Evolutionary conservation across 2,797 vertebrate genomes (phyloP).

Genomic region (Cossypha polioptera): DNA sequence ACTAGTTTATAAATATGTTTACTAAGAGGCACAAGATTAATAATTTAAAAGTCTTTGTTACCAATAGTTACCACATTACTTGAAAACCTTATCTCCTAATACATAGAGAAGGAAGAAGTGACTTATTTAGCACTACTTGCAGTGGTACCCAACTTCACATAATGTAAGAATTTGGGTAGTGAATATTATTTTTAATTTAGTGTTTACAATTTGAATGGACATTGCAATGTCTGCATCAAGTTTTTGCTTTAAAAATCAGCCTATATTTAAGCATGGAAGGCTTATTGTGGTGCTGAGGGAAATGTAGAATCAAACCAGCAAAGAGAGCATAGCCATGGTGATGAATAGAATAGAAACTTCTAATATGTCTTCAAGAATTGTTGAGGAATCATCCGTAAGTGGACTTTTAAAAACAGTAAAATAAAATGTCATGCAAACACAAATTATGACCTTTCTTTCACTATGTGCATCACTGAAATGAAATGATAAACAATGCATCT

Average conservation of each 20-base stretch:
- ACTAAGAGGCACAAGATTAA: neutral
- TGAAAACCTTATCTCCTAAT: neutral
- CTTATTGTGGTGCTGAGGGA: neutral
- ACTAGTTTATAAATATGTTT: neutral
- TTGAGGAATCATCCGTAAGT: neutral
- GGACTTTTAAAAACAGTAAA: neutral
- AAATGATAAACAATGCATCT: neutral
- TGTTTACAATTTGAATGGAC: neutral
- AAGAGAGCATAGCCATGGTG: neutral
- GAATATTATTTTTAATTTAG: neutral
- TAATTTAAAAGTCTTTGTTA: neutral
- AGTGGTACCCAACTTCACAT: neutral
- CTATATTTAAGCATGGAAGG: neutral
- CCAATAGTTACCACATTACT: neutral
- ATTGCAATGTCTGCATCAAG: neutral
- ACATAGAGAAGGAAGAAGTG: neutral
- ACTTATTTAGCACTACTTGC: neutral
- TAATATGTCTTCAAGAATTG: neutral
- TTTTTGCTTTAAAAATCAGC: neutral
- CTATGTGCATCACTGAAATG: neutral
- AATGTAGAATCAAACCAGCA: neutral
- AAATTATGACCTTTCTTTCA: neutral
- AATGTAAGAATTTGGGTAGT: neutral
- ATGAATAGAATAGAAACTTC: neutral
- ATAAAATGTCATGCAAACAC: neutral